A percentile compares a stretch with the other conserved stretches of the same genome.
Evolutionary conservation across 2,113 vertebrate species (phyloP).

Genomic region (Sander vitreus): DNA sequence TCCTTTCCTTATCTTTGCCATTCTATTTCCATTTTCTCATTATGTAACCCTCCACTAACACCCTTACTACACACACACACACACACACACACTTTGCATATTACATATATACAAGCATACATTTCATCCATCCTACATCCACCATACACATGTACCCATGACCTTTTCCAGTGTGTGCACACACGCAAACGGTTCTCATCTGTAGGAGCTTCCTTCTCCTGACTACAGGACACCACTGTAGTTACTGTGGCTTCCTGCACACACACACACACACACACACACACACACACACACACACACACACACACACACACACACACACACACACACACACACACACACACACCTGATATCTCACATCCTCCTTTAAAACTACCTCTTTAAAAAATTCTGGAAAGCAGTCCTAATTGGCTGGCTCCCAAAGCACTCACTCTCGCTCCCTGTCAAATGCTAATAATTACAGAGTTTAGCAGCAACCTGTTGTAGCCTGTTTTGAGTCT

Average conservation of each 20-base stretch:
- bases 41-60: constrained; percentile 8
- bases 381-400: constrained; percentile 45
- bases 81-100: too few relatives aligned
- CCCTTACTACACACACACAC: not conserved
- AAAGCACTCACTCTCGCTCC: constrained; percentile 36
- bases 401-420: constrained; percentile 52
- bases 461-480: constrained; percentile 64
- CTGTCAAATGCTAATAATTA: constrained; percentile 68
- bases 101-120: too few relatives aligned
- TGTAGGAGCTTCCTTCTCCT: constrained; percentile 88
- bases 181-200: constrained; percentile 79
- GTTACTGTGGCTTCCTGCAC: constrained; percentile 79
- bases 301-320: constrained; percentile 52
- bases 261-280: constrained; percentile 30
- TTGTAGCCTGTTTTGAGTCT: constrained; percentile 57
- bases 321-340: constrained; percentile 13
- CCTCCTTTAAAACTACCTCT: constrained; percentile 50
- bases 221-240: constrained; percentile 88
- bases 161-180: too few relatives aligned
- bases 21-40: not conserved
- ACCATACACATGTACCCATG: too few relatives aligned
- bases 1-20: not conserved
- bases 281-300: constrained; percentile 39
- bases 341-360: constrained; percentile 48
- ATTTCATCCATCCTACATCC: too few relatives aligned